Base-by-base conservation (phyloP, 2,797 vertebrate species). In the Telmatherina bonti region DNA sequence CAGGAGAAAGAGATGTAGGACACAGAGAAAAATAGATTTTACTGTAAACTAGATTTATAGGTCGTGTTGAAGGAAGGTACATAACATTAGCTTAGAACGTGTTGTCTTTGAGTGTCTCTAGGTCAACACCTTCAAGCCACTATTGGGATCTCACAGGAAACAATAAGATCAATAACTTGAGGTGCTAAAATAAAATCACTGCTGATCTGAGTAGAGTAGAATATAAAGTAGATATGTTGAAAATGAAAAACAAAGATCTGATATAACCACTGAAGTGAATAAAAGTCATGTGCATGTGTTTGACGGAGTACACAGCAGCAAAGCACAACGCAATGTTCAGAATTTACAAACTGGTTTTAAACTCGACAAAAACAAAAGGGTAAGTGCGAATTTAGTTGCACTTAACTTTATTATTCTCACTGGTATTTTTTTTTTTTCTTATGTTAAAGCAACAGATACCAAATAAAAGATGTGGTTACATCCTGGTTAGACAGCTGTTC, bases 1-100 rank as follows among this genome's bases (percentile, higher is more conserved):
- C 52, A 31, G 61, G 74, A 26, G 45, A 79, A 83, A 27, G 52
- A 58, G 70, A 78, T 81, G 70, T 70, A n/a, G 54, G 60, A 81
- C 82, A 62, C 67, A 57, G 53, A 76, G 76, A 82, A 85, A 85
- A 89, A 91, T 87, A 70, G 85, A 92, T 90, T 92, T 91, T 74
- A 83, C 79, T 76, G 81, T 85, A 84, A 90, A 89, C 71, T 31
- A 85, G 88, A 91, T 90, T 87, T 87, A 91, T 86, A 56, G 13
- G 41, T 71, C 33, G 51, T 80, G 91, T 87, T 84, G 70, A 62
- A 78, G 76, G 78, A 85, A 85, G 76, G 86, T 51, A 74, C 75
- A 82, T 86, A 85, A 88, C 91, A 88, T 74, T 62, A 54, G 38
- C 63, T 68, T 77, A 73, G 89, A 84, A 89, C 79, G 72, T 73